These are phyloP conservation scores for Ctenomys sociabilis DNA, from an alignment of 2,113 vertebrate species.

Conservation along the genomic window DNA sequence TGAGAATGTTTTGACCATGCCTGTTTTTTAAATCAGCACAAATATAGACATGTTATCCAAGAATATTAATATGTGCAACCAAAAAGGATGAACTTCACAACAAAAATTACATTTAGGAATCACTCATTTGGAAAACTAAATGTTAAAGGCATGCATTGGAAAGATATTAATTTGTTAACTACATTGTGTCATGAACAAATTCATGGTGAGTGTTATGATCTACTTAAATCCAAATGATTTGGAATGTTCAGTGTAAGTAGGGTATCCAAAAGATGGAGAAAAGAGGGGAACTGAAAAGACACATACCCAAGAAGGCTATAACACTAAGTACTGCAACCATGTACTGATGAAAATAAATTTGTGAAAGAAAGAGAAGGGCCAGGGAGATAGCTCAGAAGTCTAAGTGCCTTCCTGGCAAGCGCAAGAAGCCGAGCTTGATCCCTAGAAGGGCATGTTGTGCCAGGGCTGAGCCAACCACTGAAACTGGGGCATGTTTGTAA, in stretches of 20 bases:
- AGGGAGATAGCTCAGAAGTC: no score
- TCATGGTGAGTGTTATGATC: background rate
- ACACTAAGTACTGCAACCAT: background rate
- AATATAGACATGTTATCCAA: background rate
- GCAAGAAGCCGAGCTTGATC: no score
- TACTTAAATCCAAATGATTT: background rate
- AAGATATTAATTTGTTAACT: background rate
- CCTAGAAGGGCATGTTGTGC: no score
- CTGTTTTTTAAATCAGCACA: constrained; percentile 7
- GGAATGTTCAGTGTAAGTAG: constrained; percentile 1
- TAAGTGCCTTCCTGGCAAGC: no score
- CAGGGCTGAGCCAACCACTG: no score
- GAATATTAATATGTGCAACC: background rate
- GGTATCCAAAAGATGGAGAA: background rate
- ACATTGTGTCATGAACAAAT: background rate
- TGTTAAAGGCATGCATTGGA: background rate
- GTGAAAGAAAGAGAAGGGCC: background rate
- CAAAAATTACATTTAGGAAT: background rate
- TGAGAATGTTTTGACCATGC: constrained; percentile 8
- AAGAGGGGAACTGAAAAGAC: background rate
- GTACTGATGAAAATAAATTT: background rate
- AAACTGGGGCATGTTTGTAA: no score
- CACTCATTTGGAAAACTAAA: background rate
- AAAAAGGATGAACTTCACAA: background rate
- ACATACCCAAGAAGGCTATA: background rate